Percentiles rank a stretch among this genome's conserved stretches.
phyloP scores from a whole-genome alignment of 2,888 invertebrate species.

The Germaria angustata region DNA sequence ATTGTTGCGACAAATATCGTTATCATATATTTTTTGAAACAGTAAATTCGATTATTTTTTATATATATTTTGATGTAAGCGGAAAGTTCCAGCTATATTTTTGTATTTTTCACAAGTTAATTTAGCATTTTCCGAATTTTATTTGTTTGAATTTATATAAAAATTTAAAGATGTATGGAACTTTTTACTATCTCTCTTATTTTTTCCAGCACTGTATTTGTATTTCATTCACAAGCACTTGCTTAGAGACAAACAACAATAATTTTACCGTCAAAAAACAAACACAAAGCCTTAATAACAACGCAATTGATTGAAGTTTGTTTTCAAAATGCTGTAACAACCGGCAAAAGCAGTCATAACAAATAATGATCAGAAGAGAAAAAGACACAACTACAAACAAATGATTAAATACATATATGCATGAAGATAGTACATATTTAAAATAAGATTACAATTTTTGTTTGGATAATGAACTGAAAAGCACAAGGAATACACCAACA shows the following conservation, averaged over 20 bases:
- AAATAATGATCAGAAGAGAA: slow-evolving; percentile 24
- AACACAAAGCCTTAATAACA: slow-evolving; percentile 21
- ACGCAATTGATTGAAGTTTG: slow-evolving; percentile 17
- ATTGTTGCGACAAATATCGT: no score
- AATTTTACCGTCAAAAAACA: background rate
- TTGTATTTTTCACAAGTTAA: no score
- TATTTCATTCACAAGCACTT: background rate
- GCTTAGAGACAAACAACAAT: background rate
- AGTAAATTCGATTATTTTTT: no score
- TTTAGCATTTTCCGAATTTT: no score
- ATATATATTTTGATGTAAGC: no score
- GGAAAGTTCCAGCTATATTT: no score
- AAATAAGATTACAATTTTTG: slow-evolving; percentile 28
- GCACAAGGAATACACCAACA: background rate
- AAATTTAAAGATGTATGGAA: no score
- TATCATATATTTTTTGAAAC: no score
- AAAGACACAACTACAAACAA: background rate
- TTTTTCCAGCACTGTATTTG: no score
- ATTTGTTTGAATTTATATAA: no score
- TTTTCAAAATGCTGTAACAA: slow-evolving; percentile 44
- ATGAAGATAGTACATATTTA: background rate
- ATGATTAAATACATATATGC: background rate
- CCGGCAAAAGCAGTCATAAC: slow-evolving; percentile 55
- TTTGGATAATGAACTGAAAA: slow-evolving; percentile 12
- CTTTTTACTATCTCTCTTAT: no score